phyloP scores from a whole-genome alignment of 2,888 invertebrate genomes.

The Auanema freiburgensis region DNA sequence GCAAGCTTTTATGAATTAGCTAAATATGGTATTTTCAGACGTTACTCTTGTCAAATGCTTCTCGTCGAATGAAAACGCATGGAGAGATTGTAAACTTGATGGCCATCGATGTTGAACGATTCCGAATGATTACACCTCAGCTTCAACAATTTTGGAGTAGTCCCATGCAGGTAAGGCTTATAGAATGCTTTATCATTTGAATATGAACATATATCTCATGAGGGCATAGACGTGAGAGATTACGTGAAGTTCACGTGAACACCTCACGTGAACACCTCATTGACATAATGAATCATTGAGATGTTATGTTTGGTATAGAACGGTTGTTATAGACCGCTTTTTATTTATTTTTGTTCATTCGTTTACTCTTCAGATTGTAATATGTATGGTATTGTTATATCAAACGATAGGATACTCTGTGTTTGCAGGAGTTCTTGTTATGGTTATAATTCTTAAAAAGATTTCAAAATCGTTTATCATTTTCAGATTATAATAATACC shows the following conservation, averaged over 20 bases:
- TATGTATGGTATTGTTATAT: slow-evolving; percentile 66
- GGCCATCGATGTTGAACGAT: slow-evolving; percentile 68
- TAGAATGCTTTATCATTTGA: not conserved
- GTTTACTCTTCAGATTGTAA: slow-evolving; percentile 48
- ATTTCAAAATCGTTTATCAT: not conserved
- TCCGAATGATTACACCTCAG: slow-evolving; percentile 64
- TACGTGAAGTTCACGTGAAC: no score
- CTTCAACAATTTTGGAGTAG: slow-evolving; percentile 63
- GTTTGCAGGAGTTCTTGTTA: slow-evolving; percentile 85
- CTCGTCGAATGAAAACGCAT: slow-evolving; percentile 67
- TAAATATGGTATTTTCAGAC: slow-evolving; percentile 42
- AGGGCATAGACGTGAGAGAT: slow-evolving; percentile 1
- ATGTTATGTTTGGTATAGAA: no score
- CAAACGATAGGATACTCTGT: slow-evolving; percentile 76
- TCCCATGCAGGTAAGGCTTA: slow-evolving; percentile 48
- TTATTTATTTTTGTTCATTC: no score
- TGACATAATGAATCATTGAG: no score
- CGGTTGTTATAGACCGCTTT: no score
- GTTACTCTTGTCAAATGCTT: slow-evolving; percentile 66
- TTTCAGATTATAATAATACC: slow-evolving; percentile 69
- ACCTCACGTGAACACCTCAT: no score
- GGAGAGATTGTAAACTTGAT: slow-evolving; percentile 71
- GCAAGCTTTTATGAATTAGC: not conserved
- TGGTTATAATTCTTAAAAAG: slow-evolving; percentile 72
- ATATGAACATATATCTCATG: not conserved